Evolutionary conservation across 2,113 vertebrate genomes (phyloP), one percentile per base, ranked within the genome.

Genomic region (Typhlomys cinereus): DNA sequence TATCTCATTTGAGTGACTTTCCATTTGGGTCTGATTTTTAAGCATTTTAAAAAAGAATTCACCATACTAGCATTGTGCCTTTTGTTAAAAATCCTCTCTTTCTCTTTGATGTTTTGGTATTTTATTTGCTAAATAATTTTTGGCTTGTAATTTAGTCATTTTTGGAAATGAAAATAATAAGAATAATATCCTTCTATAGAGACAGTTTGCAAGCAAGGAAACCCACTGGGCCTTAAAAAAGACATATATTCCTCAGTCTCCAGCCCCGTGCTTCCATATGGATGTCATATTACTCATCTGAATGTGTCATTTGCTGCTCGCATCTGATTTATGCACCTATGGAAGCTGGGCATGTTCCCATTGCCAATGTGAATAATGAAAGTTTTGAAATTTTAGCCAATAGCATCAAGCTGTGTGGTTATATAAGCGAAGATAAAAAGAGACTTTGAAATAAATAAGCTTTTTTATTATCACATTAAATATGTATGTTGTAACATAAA

Each of bases 391-490:
- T 89, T 91, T 64, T 91, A 96, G 67, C 91, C 91, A 92, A 70
- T 91, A 93, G 61, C 76, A 81, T 84, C 75, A 91, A 92, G 76
- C 67, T 89, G 67, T 87, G 91, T 88, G 57, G 62, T 92, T 96
- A 94, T 94, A 95, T 76, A 91, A 94, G 93, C 66, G 89, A 94
- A 80, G 87, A 52, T 96, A 95, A 92, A 95, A 91, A 88, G 84
- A 88, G 89, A 74, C 21, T 92, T 90, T 91, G 91, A 94, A 93
- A 93, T 86, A 95, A 93, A 93, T 94, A 94, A 76, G 36, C 39
- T 82, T 88, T 94, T 97, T 95, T 94, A 95, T 96, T 83, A 92
- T 92, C 75, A 64, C 39, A 94, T 96, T 95, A 96, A 95, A 94
- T 96, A 96, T 93, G 62, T 87, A 91, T 87, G 71, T 67, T 83